Evolutionary conservation across 2,888 invertebrate species (phyloP).

Genomic region (Meghimatium bilineatum): DNA sequence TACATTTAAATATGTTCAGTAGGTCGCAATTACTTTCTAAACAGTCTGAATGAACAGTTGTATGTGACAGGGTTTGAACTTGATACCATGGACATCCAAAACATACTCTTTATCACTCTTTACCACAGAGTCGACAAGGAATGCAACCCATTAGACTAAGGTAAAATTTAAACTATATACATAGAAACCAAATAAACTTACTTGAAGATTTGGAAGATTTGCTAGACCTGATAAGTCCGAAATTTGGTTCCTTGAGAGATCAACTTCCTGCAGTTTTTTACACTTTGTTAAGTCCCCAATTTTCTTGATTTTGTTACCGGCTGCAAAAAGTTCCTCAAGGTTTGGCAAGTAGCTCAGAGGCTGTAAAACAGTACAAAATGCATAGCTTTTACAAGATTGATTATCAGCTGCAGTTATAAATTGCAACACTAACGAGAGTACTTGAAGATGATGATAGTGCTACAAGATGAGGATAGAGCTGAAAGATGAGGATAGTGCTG

Average conservation of each 20-base stretch:
- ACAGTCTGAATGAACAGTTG: too few relatives aligned
- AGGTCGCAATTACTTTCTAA: too few relatives aligned
- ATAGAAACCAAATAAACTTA: too few relatives aligned
- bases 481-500: neutral
- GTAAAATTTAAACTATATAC: too few relatives aligned
- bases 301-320: constrained; percentile 67
- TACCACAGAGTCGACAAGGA: too few relatives aligned
- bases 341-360: constrained; percentile 72
- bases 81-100: too few relatives aligned
- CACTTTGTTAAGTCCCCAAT: constrained; percentile 68
- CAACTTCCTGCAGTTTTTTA: constrained; percentile 70
- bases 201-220: constrained; percentile 65
- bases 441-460: neutral
- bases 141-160: neutral
- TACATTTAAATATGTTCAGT: too few relatives aligned
- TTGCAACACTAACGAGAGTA: neutral
- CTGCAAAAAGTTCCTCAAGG: constrained; percentile 69
- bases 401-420: neutral
- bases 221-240: constrained; percentile 69
- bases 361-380: constrained; percentile 55
- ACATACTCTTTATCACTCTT: too few relatives aligned
- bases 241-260: constrained; percentile 69
- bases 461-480: neutral
- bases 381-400: neutral
- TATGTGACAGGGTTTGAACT: too few relatives aligned